Base-by-base conservation (phyloP, 2,797 vertebrate species). In the Microtus obscurus region DNA sequence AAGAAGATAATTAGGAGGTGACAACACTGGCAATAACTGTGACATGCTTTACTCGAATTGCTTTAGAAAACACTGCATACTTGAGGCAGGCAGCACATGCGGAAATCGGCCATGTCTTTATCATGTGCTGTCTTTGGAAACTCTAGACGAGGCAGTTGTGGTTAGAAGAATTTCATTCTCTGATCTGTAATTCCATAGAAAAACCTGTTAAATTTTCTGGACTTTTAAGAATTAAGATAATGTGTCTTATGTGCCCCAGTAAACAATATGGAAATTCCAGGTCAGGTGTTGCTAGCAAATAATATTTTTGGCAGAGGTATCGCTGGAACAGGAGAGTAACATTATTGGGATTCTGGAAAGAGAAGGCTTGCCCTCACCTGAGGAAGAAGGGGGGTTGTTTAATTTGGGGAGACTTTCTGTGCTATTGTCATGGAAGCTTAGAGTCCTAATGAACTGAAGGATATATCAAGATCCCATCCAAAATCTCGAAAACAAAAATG, bases 91-190 rank as follows among this genome's bases (percentile, higher is more conserved):
- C 83, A 59, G n/a, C 27, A 1, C 9, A 1, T 51, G 53, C 67
- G 65, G 56, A 74, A 71, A n/a, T 85, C 14, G 51, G 37, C 25
- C 5, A 31, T 40, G 0, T 88, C 93, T 97, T 95, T 40, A 61
- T 93, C 73, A 51, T 61, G 77, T 80, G 0, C 77, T 67, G 27
- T 51, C 48, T 48, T 82, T 59, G 61, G 43, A 86, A 53, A 90
- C 9, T 61, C 34, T 29, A 40, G 0, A 34, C n/a, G 29, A 83
- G 37, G 80, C 59, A 4, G 0, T 34, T 76, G 51, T 91, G 59
- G 6, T 23, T 16, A 80, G 43, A 34, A 89, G 63, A 87, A 71
- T 40, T 94, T 93, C 73, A 27, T 97, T 79, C 78, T 87, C 79
- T 56, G 1, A 8, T 63, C 31, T 76, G 27, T 2, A 19, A 5